Conservation (phyloP, 2,888 invertebrate species). For the Plebejus argus region DNA sequence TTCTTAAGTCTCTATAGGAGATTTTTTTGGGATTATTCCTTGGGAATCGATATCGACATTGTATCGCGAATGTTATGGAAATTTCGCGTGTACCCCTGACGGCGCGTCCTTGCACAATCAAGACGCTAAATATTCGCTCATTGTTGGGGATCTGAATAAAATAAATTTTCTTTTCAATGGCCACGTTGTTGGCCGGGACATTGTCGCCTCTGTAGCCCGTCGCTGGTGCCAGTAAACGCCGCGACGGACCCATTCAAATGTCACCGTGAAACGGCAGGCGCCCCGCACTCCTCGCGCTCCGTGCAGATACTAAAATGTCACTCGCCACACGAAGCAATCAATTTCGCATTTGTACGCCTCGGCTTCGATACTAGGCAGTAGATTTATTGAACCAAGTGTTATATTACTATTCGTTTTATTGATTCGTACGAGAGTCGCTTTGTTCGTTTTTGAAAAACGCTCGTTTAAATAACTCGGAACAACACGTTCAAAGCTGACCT, state of each 20-base stretch:
- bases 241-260: conserved; percentile 79
- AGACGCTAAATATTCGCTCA: conserved; percentile 46
- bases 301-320: conserved; percentile 74
- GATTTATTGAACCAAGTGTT: conserved; percentile 64
- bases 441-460: conserved; percentile 7
- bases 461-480: neutral
- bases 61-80: conserved; percentile 14
- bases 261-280: conserved; percentile 63
- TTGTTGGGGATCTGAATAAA: conserved; percentile 58
- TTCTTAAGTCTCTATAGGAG: neutral
- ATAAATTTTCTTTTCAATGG: conserved; percentile 77
- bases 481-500: conserved; percentile 1
- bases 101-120: conserved; percentile 57
- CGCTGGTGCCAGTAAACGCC: conserved; percentile 76
- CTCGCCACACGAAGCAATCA: conserved; percentile 79
- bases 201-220: conserved; percentile 76
- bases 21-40: neutral
- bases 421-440: conserved; percentile 25
- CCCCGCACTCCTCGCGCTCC: conserved; percentile 45
- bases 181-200: conserved; percentile 72
- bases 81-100: conserved; percentile 32
- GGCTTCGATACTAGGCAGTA: conserved; percentile 66
- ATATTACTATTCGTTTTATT: conserved; percentile 41
- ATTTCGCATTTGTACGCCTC: conserved; percentile 78
- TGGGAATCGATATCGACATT: neutral